Evolutionary conservation across 2,888 invertebrate genomes (phyloP).

Genomic region (Halocaridina rubra): DNA sequence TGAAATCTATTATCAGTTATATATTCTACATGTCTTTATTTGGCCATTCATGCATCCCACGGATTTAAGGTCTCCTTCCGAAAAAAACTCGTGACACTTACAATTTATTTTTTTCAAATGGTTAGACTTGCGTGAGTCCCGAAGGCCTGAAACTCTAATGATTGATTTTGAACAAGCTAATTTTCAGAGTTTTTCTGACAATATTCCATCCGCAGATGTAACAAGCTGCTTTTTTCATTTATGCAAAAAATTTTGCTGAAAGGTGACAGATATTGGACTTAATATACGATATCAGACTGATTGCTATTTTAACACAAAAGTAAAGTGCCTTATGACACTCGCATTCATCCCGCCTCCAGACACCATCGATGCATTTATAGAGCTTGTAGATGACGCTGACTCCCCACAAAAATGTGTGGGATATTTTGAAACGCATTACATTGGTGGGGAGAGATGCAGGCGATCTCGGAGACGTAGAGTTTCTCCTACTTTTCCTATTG

Average conservation of each 20-base stretch:
- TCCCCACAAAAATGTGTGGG: slow-evolving; percentile 26
- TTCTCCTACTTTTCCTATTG: slow-evolving; percentile 32
- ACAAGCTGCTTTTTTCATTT: slow-evolving; percentile 41
- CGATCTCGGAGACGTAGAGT: slow-evolving; percentile 23
- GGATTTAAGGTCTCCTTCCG: background rate
- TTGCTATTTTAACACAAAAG: slow-evolving; percentile 37
- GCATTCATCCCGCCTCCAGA: slow-evolving; percentile 24
- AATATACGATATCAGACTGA: slow-evolving; percentile 25
- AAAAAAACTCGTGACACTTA: background rate
- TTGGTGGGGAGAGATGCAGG: slow-evolving; percentile 25
- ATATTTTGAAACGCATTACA: slow-evolving; percentile 35
- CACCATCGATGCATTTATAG: slow-evolving; percentile 20
- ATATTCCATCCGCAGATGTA: slow-evolving; percentile 15
- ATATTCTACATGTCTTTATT: background rate
- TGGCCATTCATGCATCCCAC: too few species aligned
- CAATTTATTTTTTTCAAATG: background rate
- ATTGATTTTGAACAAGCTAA: background rate
- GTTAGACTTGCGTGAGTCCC: background rate
- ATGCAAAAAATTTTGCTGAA: slow-evolving; percentile 26
- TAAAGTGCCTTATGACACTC: slow-evolving; percentile 20
- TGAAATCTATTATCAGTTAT: background rate
- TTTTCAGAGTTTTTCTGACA: background rate
- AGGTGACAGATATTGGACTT: slow-evolving; percentile 2
- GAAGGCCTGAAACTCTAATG: slow-evolving; percentile 9
- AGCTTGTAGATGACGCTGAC: background rate